Evolutionary conservation across 1,140 invertebrate species (phyloP).

Genomic region (Zaprionus gabonicus): DNA sequence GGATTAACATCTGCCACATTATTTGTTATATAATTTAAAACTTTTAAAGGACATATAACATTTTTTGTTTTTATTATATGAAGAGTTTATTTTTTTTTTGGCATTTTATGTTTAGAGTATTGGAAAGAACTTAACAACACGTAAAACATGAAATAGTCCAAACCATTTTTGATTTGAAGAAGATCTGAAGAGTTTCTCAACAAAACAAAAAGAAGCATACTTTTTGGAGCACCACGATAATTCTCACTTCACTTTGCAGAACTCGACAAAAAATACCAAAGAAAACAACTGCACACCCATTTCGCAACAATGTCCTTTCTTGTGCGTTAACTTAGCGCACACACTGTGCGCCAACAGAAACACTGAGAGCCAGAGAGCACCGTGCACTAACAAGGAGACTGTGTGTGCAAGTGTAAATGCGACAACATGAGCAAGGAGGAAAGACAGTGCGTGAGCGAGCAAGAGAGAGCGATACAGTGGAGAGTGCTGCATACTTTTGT

Average conservation of each 20-base stretch:
- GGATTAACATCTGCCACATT: too few relatives aligned
- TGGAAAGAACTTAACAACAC: too few relatives aligned
- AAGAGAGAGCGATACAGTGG: conserved; percentile 4
- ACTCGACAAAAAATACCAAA: neutral
- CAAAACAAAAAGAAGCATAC: neutral
- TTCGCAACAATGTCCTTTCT: neutral
- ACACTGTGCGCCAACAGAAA: conserved; percentile 20
- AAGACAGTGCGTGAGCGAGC: neutral
- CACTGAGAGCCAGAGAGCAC: conserved; percentile 13
- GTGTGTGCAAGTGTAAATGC: neutral
- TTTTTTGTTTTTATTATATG: too few relatives aligned
- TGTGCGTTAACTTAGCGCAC: conserved; percentile 17
- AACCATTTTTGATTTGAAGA: too few relatives aligned
- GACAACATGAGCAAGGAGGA: neutral
- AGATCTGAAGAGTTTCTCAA: neutral
- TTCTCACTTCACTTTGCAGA: neutral
- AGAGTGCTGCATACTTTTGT: conserved; percentile 62
- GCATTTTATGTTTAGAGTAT: too few relatives aligned
- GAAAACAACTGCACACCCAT: neutral
- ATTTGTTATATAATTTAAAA: too few relatives aligned
- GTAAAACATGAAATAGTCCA: too few relatives aligned
- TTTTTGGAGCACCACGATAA: neutral
- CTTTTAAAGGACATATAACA: too few relatives aligned
- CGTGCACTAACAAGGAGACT: neutral
- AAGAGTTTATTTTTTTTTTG: too few relatives aligned